Percentiles rank a stretch among this genome's conserved stretches.
Conservation (phyloP, 53 echinoderm and acorn worm genomes). For the Paracentrotus lividus region DNA sequence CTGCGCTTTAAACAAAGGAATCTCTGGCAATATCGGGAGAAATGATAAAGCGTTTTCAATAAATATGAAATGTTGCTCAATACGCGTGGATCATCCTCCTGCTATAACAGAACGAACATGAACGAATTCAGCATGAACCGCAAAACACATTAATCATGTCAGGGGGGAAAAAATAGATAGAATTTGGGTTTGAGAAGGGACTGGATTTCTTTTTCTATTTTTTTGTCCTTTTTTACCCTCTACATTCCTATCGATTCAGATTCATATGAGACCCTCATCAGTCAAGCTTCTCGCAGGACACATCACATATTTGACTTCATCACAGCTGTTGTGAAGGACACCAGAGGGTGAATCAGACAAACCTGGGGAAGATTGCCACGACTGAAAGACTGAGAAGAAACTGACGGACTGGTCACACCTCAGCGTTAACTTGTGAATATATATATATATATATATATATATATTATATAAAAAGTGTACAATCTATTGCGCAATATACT, state of each 20-base stretch:
- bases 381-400: too few species aligned
- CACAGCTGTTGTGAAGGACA: slow-evolving; percentile 54
- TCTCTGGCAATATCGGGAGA: background rate
- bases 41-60: slow-evolving; percentile 25
- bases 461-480: too few species aligned
- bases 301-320: slow-evolving; percentile 54
- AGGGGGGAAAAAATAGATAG: background rate
- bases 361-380: background rate
- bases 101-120: slow-evolving; percentile 19
- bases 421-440: too few species aligned
- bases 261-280: slow-evolving; percentile 60
- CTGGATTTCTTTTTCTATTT: background rate
- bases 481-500: too few species aligned
- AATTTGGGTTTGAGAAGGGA: background rate
- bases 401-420: too few species aligned
- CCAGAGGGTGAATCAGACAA: background rate
- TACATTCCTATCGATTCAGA: slow-evolving; percentile 53
- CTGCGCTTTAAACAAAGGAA: background rate
- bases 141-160: slow-evolving; percentile 50
- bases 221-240: background rate
- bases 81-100: slow-evolving; percentile 11
- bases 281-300: slow-evolving; percentile 20
- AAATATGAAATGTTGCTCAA: background rate
- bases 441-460: too few species aligned
- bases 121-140: slow-evolving; percentile 12